Conservation (phyloP, 1,140 invertebrate species). For the Onthophagus taurus region DNA sequence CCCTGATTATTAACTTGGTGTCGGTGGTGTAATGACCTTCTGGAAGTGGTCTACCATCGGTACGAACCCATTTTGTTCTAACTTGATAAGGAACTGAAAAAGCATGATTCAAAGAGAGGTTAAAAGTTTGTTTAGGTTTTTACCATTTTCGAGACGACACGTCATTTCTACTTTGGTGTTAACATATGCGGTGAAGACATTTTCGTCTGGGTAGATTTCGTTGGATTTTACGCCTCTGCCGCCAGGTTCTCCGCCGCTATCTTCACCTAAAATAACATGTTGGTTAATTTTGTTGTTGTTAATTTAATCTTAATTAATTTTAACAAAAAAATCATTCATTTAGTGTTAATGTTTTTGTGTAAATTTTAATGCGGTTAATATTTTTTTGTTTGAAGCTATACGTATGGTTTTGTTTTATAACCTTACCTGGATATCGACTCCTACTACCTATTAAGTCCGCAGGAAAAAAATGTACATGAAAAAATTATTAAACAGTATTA, state of each 20-base stretch:
- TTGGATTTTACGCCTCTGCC: conserved; percentile 12
- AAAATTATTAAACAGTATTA: too few species aligned
- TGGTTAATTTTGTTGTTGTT: too few species aligned
- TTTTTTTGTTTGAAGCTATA: too few species aligned
- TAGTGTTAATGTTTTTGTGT: too few species aligned
- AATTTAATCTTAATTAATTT: too few species aligned
- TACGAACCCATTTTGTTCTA: conserved; percentile 52
- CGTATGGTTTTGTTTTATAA: too few species aligned
- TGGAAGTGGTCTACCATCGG: conserved; percentile 51
- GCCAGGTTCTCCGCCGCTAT: conserved; percentile 16
- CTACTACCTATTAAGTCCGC: too few species aligned
- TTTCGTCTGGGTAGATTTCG: conserved; percentile 11
- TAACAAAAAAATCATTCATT: too few species aligned
- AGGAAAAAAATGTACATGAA: too few species aligned
- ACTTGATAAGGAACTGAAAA: conserved; percentile 16
- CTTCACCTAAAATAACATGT: conserved; percentile 22
- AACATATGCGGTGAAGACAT: conserved; percentile 43
- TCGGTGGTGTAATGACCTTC: conserved; percentile 44
- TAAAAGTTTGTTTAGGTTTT: not conserved
- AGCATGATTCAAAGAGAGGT: not conserved
- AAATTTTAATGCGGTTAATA: too few species aligned
- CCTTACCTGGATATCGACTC: too few species aligned
- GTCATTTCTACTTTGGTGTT: conserved; percentile 56
- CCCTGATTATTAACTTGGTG: conserved; percentile 53
- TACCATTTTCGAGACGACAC: conserved; percentile 42